Percentiles rank a stretch among this genome's conserved stretches.
Evolutionary conservation across 2,797 vertebrate genomes (phyloP).

Genomic region (Gouania willdenowi): DNA sequence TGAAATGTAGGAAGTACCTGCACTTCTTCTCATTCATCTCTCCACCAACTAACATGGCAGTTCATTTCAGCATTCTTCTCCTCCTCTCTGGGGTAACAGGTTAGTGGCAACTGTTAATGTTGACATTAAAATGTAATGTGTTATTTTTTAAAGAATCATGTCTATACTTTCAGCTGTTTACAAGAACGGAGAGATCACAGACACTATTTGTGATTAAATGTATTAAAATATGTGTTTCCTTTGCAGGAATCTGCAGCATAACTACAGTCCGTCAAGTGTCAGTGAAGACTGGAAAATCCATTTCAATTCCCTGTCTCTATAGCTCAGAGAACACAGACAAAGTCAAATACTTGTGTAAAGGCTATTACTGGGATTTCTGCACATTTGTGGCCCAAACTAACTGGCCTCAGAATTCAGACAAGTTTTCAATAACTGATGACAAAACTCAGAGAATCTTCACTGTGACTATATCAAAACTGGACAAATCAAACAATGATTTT

Average conservation of each 20-base stretch:
- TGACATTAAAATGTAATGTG: not conserved
- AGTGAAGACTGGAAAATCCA: conserved; percentile 10
- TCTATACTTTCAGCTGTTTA: too few relatives aligned
- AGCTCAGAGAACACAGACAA: accelerated
- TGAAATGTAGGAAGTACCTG: not conserved
- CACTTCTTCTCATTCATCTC: not conserved
- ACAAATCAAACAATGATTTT: accelerated
- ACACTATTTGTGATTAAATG: too few relatives aligned
- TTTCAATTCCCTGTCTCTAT: conserved; percentile 45
- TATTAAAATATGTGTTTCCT: not conserved
- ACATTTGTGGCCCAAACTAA: not conserved
- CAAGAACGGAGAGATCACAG: too few relatives aligned
- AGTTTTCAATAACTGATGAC: conserved; percentile 34
- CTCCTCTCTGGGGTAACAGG: conserved; percentile 27
- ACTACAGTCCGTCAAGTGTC: conserved; percentile 3
- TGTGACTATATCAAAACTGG: conserved; percentile 15
- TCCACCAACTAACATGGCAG: conserved; percentile 2
- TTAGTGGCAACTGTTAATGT: conserved; percentile 15
- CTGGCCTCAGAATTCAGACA: accelerated
- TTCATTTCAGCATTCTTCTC: conserved; percentile 4
- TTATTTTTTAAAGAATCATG: too few relatives aligned
- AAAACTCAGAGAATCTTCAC: conserved; percentile 2
- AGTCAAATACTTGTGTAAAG: conserved; percentile 42
- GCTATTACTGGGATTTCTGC: accelerated
- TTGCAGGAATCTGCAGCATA: conserved; percentile 16